A percentile compares a stretch with the other conserved stretches of the same genome.
Conservation (phyloP, 1,140 invertebrate species). For the Nebria ingens region DNA sequence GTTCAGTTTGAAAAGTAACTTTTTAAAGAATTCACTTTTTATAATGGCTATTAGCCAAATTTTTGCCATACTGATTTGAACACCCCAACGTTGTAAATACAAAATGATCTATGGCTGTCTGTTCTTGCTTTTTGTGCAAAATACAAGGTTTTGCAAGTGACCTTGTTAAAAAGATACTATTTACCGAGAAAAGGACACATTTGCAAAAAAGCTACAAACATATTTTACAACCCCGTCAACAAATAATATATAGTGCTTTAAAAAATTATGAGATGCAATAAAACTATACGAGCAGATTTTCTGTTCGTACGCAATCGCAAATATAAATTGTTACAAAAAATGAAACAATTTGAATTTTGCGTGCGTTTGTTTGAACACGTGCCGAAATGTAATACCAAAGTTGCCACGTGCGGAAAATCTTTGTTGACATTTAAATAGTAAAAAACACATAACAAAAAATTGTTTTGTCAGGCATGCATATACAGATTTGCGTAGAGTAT, state of each 20-base stretch:
- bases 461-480: not conserved
- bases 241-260: not conserved
- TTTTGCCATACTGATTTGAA: no score
- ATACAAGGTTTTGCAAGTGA: slow-evolving; percentile 1
- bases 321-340: not conserved
- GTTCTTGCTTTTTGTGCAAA: not conserved
- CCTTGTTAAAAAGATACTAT: not conserved
- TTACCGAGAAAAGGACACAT: not conserved
- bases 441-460: not conserved
- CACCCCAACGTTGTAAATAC: no score
- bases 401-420: not conserved
- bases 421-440: not conserved
- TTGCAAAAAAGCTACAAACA: slow-evolving; percentile 3
- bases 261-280: not conserved
- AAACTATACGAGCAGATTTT: not conserved
- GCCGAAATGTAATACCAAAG: not conserved
- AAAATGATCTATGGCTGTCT: not conserved
- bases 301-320: not conserved
- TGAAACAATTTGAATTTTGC: not conserved
- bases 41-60: no score
- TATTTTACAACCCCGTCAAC: not conserved
- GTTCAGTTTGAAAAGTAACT: no score
- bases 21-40: no score
- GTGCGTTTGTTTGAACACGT: not conserved
- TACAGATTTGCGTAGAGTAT: not conserved